These are phyloP conservation scores for Carettochelys insculpta DNA, from an alignment of 2,113 vertebrate species.

Conservation along the genomic window DNA sequence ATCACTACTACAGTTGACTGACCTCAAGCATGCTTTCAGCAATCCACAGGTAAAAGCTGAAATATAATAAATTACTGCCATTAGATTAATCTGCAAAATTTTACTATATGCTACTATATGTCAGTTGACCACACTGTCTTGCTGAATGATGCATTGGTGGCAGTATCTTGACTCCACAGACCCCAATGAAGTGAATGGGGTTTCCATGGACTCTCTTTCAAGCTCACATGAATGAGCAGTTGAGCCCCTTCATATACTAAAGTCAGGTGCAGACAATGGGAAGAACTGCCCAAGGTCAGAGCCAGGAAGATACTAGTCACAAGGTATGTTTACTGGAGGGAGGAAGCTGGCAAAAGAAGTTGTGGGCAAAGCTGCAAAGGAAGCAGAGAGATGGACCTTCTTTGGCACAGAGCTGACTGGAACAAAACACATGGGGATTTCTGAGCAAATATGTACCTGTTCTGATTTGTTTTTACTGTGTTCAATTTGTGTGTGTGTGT, in stretches of 20 bases:
- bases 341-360: neutral
- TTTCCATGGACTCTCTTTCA: neutral
- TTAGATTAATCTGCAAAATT: neutral
- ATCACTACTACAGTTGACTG: neutral
- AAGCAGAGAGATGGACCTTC: neutral
- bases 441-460: neutral
- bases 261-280: neutral
- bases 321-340: neutral
- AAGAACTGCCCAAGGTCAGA: neutral
- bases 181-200: neutral
- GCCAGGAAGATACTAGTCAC: neutral
- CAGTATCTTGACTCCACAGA: neutral
- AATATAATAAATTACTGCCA: neutral
- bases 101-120: neutral
- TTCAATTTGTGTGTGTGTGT: neutral
- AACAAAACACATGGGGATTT: neutral
- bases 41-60: neutral
- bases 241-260: neutral
- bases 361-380: neutral
- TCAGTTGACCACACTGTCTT: neutral
- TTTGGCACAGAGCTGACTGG: rapidly evolving
- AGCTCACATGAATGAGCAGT: neutral
- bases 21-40: neutral
- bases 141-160: neutral
- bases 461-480: neutral